A percentile compares a stretch with the other conserved stretches of the same genome.
These are phyloP conservation scores for Vanacampus margaritifer DNA, from an alignment of 2,113 vertebrate genomes.

Conservation along the genomic window DNA sequence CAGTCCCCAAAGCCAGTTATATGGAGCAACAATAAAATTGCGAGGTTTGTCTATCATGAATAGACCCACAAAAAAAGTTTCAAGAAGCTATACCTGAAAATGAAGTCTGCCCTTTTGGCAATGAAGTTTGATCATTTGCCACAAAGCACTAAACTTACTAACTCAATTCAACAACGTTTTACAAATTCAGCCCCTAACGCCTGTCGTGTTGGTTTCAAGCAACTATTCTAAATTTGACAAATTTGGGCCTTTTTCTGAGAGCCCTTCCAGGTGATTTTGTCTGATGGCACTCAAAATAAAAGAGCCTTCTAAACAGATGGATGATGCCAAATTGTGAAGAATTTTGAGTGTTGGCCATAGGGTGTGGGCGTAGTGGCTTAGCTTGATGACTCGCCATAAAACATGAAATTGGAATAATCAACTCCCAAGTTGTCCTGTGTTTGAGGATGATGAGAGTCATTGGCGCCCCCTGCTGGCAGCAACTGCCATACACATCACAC, in stretches of 20 bases:
- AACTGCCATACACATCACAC: background rate
- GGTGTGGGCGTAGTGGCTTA: background rate
- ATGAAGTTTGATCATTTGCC: background rate
- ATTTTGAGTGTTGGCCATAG: background rate
- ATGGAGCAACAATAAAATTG: background rate
- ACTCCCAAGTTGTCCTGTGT: background rate
- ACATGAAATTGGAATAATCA: background rate
- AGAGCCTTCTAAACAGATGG: background rate
- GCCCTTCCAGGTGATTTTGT: background rate
- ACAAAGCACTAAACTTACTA: too few species aligned
- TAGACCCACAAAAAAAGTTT: background rate
- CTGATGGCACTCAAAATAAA: background rate
- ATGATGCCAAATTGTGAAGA: background rate
- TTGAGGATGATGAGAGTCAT: background rate
- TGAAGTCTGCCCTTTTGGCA: background rate
- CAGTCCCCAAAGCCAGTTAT: background rate
- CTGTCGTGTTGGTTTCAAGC: background rate
- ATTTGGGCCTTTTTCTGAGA: background rate
- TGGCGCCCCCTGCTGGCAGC: background rate
- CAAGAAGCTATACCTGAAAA: background rate
- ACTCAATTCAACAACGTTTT: background rate
- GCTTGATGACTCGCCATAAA: background rate
- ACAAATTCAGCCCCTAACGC: background rate
- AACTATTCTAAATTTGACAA: background rate
- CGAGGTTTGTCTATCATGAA: background rate